Base-by-base conservation (phyloP, 2,888 invertebrate species). In the Agrochola macilenta region DNA sequence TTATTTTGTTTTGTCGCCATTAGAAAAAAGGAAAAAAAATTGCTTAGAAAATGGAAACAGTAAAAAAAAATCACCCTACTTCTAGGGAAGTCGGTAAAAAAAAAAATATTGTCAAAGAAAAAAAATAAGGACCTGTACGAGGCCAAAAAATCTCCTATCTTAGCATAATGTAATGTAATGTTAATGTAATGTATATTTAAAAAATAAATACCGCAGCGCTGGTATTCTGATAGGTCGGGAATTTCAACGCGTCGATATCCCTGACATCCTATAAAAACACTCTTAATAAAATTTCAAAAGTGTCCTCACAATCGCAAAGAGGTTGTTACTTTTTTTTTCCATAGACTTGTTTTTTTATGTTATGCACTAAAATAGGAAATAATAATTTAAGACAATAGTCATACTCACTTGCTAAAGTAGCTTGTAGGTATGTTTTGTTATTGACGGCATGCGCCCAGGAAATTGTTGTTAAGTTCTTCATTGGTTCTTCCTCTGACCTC, bases 391-490 rank as follows among this genome's bases (percentile, higher is more conserved):
- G 17, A 39, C n/a, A 58, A 20, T 23, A 26, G 1, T 49, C 14
- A n/a, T 75, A 93, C 96, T 93, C 91, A 97, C 97, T 97, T 57
- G 94, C 94, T 65, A 99, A 94, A 58, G 98, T 97, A 2, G 97
- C 95, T 12, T 97, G 93, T 58, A 99, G 95, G 82, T 97, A 95
- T 0, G 96, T 95, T 90, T 97, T 97, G 87, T 97, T 98, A 93
- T 99, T 99, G 63, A 98, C 98, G 54, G 98, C 98, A 94, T 99
- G 99, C 0, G 98, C 98, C 99, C 99, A 99, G 35, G 97, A 97
- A 46, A 99, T 96, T 78, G 97, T 97, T 0, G 98, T 98, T 72
- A 98, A 95, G 92, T 99, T 98, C 74, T 96, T 95, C 95, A 96
- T 96, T 65, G 90, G 88, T 89, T 95, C 95, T 87, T 96, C 95